phyloP scores from a whole-genome alignment of 2,113 vertebrate species.

The Corythornis cristatus region DNA sequence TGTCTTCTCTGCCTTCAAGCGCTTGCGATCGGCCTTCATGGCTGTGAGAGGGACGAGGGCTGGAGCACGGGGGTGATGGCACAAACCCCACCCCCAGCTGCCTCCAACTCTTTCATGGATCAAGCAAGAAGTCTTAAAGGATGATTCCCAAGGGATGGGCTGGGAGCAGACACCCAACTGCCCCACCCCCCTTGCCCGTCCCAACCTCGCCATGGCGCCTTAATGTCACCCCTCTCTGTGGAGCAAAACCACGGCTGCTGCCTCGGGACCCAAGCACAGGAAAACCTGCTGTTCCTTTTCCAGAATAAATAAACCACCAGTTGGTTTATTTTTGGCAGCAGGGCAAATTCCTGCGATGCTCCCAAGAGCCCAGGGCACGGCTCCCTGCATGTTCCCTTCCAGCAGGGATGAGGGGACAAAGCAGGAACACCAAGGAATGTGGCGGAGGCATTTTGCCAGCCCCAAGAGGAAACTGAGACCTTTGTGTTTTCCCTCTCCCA shows the following conservation, averaged over 20 bases:
- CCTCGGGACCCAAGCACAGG: accelerated
- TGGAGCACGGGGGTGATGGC: accelerated
- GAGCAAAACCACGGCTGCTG: background rate
- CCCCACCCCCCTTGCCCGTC: accelerated
- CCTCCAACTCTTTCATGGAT: background rate
- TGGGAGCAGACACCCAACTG: background rate
- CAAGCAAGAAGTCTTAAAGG: background rate
- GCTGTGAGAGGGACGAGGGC: slow-evolving; percentile 70
- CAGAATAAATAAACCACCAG: slow-evolving; percentile 36
- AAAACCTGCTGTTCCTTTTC: background rate
- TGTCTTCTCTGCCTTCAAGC: slow-evolving; percentile 92
- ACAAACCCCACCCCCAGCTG: background rate
- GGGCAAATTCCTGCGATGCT: background rate
- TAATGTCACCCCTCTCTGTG: background rate
- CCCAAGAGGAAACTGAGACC: background rate
- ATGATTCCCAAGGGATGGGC: accelerated
- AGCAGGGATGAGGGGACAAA: background rate
- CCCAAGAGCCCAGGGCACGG: background rate
- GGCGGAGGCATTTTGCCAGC: background rate
- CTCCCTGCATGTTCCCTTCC: background rate
- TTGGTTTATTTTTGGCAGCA: background rate
- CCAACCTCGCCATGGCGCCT: accelerated
- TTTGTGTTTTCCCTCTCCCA: background rate
- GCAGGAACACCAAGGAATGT: accelerated
- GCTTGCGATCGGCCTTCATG: slow-evolving; percentile 96